Conservation (phyloP, 2,113 vertebrate genomes). For the Chionodraco myersi region DNA sequence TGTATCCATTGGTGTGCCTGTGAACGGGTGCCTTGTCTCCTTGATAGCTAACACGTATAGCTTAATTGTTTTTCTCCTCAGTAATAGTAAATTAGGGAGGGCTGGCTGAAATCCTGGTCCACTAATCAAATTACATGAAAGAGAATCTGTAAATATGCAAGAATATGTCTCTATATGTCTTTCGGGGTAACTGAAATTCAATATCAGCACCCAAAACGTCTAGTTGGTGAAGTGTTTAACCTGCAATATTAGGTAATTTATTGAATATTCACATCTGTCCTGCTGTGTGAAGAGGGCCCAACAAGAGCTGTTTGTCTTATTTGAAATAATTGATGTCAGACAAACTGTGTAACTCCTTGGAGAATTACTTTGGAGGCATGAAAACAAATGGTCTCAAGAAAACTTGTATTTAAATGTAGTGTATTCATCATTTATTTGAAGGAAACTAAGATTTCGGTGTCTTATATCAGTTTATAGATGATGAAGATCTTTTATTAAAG, state of each 20-base stretch:
- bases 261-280: slow-evolving; percentile 71
- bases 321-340: slow-evolving; percentile 73
- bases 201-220: slow-evolving; percentile 24
- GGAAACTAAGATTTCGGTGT: slow-evolving; percentile 23
- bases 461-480: slow-evolving; percentile 39
- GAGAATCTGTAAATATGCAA: slow-evolving; percentile 38
- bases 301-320: slow-evolving; percentile 68
- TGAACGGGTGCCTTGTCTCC: slow-evolving; percentile 46
- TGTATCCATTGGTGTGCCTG: slow-evolving; percentile 40
- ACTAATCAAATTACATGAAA: slow-evolving; percentile 70
- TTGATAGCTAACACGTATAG: slow-evolving; percentile 63
- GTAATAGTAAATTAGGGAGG: slow-evolving; percentile 56
- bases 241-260: slow-evolving; percentile 47
- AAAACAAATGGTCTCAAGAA: slow-evolving; percentile 68
- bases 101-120: slow-evolving; percentile 53
- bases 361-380: slow-evolving; percentile 50
- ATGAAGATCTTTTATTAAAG: slow-evolving; percentile 39
- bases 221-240: slow-evolving; percentile 46
- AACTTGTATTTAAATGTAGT: slow-evolving; percentile 27
- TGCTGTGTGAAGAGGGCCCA: slow-evolving; percentile 54
- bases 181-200: slow-evolving; percentile 25
- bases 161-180: slow-evolving; percentile 33
- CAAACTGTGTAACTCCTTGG: slow-evolving; percentile 57
- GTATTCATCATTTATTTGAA: slow-evolving; percentile 43
- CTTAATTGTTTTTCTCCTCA: slow-evolving; percentile 74